A percentile compares a stretch with the other conserved stretches of the same genome.
Evolutionary conservation across 2,113 vertebrate genomes (phyloP).

Genomic region (Malurus cyaneus): DNA sequence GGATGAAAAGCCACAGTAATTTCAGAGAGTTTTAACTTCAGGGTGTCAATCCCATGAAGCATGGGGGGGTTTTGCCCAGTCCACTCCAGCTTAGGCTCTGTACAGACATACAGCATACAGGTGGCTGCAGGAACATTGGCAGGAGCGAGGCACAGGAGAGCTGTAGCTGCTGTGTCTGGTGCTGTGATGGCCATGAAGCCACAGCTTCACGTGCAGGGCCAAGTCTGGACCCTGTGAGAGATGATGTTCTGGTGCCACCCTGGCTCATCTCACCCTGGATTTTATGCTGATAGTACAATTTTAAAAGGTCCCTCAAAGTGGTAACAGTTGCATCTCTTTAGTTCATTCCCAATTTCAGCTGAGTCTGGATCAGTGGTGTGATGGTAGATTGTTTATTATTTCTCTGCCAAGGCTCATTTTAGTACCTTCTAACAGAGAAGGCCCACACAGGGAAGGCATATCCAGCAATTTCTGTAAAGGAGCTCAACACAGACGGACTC

Average conservation of each 20-base stretch:
- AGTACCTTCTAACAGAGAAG: neutral
- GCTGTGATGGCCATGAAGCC: neutral
- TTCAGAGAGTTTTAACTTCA: neutral
- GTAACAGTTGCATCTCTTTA: neutral
- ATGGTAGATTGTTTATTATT: neutral
- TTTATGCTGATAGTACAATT: neutral
- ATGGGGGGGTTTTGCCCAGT: neutral
- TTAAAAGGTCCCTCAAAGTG: neutral
- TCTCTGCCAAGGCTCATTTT: neutral
- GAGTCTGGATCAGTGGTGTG: neutral
- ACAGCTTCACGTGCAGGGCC: accelerated
- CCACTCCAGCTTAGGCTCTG: neutral
- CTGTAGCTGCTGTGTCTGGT: neutral
- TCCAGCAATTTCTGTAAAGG: neutral
- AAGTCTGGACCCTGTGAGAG: neutral
- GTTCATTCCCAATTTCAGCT: neutral
- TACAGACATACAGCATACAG: neutral
- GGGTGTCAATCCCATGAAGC: neutral
- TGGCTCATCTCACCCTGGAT: neutral
- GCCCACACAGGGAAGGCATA: neutral
- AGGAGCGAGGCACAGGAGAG: neutral
- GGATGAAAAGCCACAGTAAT: neutral
- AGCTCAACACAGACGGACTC: neutral
- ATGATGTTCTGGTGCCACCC: neutral
- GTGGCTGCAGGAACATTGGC: neutral